phyloP scores from a whole-genome alignment of 2,113 vertebrate species.

The Monarcha castaneiventris region DNA sequence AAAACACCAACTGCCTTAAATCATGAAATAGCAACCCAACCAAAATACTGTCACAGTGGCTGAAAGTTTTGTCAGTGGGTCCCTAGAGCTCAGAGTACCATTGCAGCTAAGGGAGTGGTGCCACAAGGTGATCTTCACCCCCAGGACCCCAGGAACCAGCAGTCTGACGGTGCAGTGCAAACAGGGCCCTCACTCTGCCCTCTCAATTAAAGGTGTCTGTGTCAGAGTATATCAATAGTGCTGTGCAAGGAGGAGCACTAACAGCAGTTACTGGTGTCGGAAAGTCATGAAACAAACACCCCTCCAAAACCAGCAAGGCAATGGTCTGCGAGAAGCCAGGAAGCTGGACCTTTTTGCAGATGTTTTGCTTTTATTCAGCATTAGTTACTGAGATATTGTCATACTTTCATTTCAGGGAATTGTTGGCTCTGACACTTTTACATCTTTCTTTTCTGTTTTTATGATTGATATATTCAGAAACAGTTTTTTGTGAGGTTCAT shows the following conservation, averaged over 20 bases:
- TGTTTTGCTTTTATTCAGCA: neutral
- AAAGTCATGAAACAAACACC: neutral
- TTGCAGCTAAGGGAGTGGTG: neutral
- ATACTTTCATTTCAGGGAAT: neutral
- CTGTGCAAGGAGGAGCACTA: neutral
- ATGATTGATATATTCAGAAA: neutral
- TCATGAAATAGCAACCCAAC: neutral
- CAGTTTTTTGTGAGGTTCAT: neutral
- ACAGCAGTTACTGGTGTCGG: neutral
- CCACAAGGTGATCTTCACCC: neutral
- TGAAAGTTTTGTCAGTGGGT: neutral
- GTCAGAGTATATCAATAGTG: neutral
- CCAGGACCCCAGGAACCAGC: neutral
- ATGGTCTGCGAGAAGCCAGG: neutral
- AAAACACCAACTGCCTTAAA: neutral
- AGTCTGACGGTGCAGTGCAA: neutral
- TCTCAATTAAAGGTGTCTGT: neutral
- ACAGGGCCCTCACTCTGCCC: neutral
- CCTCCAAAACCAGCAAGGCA: neutral
- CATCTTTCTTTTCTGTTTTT: neutral
- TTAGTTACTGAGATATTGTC: neutral
- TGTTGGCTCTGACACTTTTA: neutral
- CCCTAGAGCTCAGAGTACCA: neutral
- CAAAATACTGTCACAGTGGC: neutral
- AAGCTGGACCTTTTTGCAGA: neutral